A percentile compares a stretch with the other conserved stretches of the same genome.
phyloP scores from a whole-genome alignment of 2,888 invertebrate species.

The Margaritifera margaritifera region DNA sequence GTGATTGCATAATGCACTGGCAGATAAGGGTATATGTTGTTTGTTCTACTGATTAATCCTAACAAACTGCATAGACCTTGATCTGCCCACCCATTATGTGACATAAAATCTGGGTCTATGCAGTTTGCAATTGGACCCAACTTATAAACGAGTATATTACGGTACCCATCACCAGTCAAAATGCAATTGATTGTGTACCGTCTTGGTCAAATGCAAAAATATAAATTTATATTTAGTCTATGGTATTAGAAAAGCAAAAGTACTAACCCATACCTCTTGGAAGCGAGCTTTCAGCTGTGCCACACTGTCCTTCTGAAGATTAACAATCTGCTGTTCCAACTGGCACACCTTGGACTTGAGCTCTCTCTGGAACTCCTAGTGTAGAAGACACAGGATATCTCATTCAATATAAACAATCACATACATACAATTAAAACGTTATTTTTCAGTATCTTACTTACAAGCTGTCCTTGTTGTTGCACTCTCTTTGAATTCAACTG shows the following conservation, averaged over 20 bases:
- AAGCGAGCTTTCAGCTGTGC: slow-evolving; percentile 89
- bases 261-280: slow-evolving; percentile 78
- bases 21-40: too few relatives aligned
- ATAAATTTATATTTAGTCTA: too few relatives aligned
- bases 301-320: slow-evolving; percentile 92
- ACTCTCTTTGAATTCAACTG: too few relatives aligned
- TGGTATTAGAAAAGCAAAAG: neutral
- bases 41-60: too few relatives aligned
- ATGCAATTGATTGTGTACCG: too few relatives aligned
- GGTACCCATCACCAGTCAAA: neutral
- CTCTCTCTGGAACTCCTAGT: slow-evolving; percentile 85
- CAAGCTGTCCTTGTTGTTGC: neutral
- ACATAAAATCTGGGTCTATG: neutral
- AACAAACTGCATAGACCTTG: too few relatives aligned
- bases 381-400: slow-evolving; percentile 30
- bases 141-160: neutral
- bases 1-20: too few relatives aligned
- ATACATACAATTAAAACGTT: neutral
- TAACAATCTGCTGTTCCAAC: slow-evolving; percentile 92
- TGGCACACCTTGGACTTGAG: slow-evolving; percentile 89
- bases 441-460: neutral
- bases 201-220: too few relatives aligned
- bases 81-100: too few relatives aligned
- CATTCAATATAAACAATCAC: neutral
- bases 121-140: neutral